These are phyloP conservation scores for Phanerotoma sp. DNA, from an alignment of 2,888 invertebrate species.

Conservation along the genomic window DNA sequence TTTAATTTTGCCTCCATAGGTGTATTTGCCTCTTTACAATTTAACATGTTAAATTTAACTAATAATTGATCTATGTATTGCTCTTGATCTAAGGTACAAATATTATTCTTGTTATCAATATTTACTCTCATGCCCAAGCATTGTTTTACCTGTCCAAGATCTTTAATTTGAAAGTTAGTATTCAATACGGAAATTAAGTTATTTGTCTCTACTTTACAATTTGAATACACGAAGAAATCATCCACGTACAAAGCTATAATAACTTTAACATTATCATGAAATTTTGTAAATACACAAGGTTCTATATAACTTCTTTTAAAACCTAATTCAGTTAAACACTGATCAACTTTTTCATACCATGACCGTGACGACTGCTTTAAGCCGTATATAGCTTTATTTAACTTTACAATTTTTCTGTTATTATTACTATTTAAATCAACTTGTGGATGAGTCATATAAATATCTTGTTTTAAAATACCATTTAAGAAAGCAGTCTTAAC, in stretches of 20 bases:
- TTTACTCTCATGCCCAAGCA: conserved; percentile 27
- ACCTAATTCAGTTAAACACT: conserved; percentile 13
- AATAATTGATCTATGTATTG: conserved; percentile 20
- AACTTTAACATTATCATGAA: background rate
- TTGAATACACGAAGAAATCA: conserved; percentile 24
- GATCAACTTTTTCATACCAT: conserved; percentile 36
- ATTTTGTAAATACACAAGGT: conserved; percentile 24
- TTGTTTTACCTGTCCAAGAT: conserved; percentile 21
- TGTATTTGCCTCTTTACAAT: conserved; percentile 24
- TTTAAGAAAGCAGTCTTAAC: background rate
- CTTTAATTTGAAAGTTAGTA: conserved; percentile 21
- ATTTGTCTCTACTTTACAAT: conserved; percentile 1
- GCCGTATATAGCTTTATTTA: conserved; percentile 32
- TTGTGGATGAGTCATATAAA: too few relatives aligned
- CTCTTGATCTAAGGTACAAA: conserved; percentile 9
- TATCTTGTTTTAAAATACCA: too few relatives aligned
- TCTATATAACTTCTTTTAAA: conserved; percentile 20
- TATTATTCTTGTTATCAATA: background rate
- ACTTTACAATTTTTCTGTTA: background rate
- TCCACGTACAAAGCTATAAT: conserved; percentile 29
- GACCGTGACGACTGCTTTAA: conserved; percentile 23
- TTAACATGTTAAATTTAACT: conserved; percentile 22
- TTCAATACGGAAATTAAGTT: too few relatives aligned
- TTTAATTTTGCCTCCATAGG: conserved; percentile 17
- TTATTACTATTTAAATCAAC: background rate